Percentiles rank a stretch among this genome's conserved stretches.
These are phyloP conservation scores for Thunnus maccoyii DNA, from an alignment of 2,113 vertebrate species.

Conservation along the genomic window DNA sequence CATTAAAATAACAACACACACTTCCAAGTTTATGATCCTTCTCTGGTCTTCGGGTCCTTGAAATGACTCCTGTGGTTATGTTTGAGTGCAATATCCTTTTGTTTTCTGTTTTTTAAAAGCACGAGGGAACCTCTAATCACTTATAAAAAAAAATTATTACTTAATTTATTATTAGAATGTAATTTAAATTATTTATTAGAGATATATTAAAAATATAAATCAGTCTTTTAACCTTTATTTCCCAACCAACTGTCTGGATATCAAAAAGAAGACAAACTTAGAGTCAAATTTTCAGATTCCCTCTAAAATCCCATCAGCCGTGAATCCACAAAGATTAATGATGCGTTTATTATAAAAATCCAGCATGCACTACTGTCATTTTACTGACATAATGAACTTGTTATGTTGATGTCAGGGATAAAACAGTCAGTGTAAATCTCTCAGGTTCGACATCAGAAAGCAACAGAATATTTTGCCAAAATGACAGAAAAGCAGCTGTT, in stretches of 20 bases:
- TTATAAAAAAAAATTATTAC: not conserved
- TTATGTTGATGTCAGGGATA: not conserved
- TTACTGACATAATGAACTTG: constrained; percentile 15
- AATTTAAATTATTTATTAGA: constrained; percentile 13
- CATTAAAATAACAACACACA: too few relatives aligned
- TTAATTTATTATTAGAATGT: not conserved
- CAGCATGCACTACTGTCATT: too few relatives aligned
- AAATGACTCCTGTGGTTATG: too few relatives aligned
- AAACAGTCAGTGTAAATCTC: not conserved
- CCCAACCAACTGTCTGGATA: not conserved
- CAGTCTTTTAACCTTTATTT: too few relatives aligned
- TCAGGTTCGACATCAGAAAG: not conserved
- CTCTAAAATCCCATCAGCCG: not conserved
- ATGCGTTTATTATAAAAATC: not conserved
- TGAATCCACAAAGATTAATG: not conserved
- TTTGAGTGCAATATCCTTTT: too few relatives aligned
- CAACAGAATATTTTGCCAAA: constrained; percentile 13
- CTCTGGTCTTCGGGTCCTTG: too few relatives aligned
- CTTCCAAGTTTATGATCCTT: too few relatives aligned
- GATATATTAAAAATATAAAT: not conserved
- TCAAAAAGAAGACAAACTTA: not conserved
- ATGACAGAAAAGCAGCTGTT: not conserved
- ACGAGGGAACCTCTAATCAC: not conserved
- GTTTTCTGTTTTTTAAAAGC: not conserved
- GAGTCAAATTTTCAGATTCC: not conserved